These are phyloP conservation scores for Drosophila antonietae DNA, from an alignment of 2,888 invertebrate genomes.

Conservation along the genomic window DNA sequence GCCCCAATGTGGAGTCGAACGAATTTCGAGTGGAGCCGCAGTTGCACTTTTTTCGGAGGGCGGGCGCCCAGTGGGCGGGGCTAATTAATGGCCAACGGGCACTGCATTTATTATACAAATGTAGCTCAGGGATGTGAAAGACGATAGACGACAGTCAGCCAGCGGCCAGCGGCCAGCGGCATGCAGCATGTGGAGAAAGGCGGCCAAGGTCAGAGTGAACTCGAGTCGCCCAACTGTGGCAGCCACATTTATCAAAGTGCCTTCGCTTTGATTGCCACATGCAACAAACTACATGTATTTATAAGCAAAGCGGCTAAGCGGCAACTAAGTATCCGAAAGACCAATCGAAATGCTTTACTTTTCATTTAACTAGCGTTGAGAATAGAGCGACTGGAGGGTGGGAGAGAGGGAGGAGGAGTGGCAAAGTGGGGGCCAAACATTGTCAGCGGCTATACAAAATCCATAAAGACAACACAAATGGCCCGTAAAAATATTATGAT, in stretches of 20 bases:
- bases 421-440: slow-evolving; percentile 7
- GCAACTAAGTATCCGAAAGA: slow-evolving; percentile 57
- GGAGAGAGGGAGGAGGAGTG: not conserved
- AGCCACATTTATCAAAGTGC: slow-evolving; percentile 64
- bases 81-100: slow-evolving; percentile 57
- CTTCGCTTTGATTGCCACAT: slow-evolving; percentile 62
- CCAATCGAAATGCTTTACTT: slow-evolving; percentile 54
- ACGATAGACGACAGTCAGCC: slow-evolving; percentile 2
- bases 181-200: slow-evolving; percentile 37
- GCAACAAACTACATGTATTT: slow-evolving; percentile 71
- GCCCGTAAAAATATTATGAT: slow-evolving; percentile 79
- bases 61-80: not conserved
- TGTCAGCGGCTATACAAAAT: slow-evolving; percentile 64
- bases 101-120: slow-evolving; percentile 64
- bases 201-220: slow-evolving; percentile 64
- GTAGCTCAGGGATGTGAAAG: slow-evolving; percentile 52
- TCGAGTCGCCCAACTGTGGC: slow-evolving; percentile 50
- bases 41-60: slow-evolving; percentile 9
- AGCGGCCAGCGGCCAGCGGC: slow-evolving; percentile 2
- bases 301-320: slow-evolving; percentile 61
- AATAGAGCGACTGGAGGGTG: not conserved
- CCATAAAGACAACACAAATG: slow-evolving; percentile 75
- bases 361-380: not conserved
- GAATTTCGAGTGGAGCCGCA: slow-evolving; percentile 21
- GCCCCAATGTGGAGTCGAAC: slow-evolving; percentile 36